Conservation (phyloP, 2,113 vertebrate genomes). For the Pseudorasbora parva region DNA sequence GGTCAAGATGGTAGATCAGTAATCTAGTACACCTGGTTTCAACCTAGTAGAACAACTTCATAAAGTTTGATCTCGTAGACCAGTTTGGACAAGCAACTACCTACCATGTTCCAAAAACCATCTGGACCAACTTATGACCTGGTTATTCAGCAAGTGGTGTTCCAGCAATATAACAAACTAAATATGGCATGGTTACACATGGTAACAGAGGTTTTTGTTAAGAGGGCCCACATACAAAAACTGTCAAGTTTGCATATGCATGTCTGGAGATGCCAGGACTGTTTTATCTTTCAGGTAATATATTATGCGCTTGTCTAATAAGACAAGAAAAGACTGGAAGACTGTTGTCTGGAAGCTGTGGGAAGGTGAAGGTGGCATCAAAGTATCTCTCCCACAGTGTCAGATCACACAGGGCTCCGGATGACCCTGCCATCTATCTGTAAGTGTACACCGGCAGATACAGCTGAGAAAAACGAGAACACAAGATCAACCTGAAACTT, state of each 20-base stretch:
- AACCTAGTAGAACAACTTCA: neutral
- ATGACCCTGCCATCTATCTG: constrained; percentile 6
- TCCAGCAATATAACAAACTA: neutral
- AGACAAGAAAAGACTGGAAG: constrained; percentile 11
- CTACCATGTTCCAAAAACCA: neutral
- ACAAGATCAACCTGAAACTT: neutral
- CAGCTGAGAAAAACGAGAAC: constrained; percentile 6
- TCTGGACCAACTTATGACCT: neutral
- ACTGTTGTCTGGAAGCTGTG: constrained; percentile 1
- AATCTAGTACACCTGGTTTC: neutral
- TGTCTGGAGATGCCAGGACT: neutral
- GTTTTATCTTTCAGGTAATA: constrained; percentile 42
- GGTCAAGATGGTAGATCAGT: neutral
- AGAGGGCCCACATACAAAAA: neutral
- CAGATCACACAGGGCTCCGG: constrained; percentile 13
- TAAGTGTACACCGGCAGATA: constrained; percentile 36
- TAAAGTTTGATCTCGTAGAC: neutral
- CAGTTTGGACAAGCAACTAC: neutral
- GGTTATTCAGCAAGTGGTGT: neutral
- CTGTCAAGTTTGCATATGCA: neutral
- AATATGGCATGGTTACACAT: neutral
- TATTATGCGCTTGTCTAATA: constrained; percentile 21
- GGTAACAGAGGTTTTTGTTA: neutral
- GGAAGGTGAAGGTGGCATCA: constrained; percentile 18
- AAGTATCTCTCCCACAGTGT: constrained; percentile 27